These are phyloP conservation scores for Calameuta idolon DNA, from an alignment of 2,888 invertebrate genomes.

Conservation along the genomic window DNA sequence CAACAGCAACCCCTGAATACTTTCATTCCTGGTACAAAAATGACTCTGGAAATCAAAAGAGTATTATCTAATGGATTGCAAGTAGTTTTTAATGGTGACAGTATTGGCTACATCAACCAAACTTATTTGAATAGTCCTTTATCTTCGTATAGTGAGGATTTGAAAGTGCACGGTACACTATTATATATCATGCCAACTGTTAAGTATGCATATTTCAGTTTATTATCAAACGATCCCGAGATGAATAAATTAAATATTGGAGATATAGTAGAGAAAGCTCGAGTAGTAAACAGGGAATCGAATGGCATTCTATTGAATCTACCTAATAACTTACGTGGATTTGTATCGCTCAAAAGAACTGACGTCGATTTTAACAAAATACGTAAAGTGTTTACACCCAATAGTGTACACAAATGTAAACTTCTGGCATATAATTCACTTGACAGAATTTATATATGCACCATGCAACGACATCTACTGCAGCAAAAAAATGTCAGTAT, in stretches of 20 bases:
- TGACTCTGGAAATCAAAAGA: slow-evolving; percentile 62
- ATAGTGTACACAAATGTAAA: slow-evolving; percentile 69
- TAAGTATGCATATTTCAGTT: slow-evolving; percentile 76
- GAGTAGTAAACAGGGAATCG: slow-evolving; percentile 67
- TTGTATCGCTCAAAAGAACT: slow-evolving; percentile 53
- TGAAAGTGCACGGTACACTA: slow-evolving; percentile 58
- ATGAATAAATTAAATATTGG: slow-evolving; percentile 69
- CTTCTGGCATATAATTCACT: slow-evolving; percentile 76
- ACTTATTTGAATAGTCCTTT: slow-evolving; percentile 49
- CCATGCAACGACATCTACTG: slow-evolving; percentile 72
- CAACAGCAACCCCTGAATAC: slow-evolving; percentile 63
- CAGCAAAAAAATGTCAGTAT: slow-evolving; percentile 71
- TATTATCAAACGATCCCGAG: slow-evolving; percentile 52
- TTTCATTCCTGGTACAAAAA: slow-evolving; percentile 65
- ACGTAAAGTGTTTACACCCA: slow-evolving; percentile 66
- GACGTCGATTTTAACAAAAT: slow-evolving; percentile 60
- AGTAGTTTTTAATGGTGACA: slow-evolving; percentile 66
- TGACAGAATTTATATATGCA: slow-evolving; percentile 77
- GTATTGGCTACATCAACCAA: slow-evolving; percentile 66
- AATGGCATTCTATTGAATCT: slow-evolving; percentile 64
- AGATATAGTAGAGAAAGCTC: slow-evolving; percentile 72
- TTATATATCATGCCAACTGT: slow-evolving; percentile 78
- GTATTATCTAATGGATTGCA: slow-evolving; percentile 67
- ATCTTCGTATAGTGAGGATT: slow-evolving; percentile 42
- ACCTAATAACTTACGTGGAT: slow-evolving; percentile 49